Percentiles rank a stretch among this genome's conserved stretches.
These are phyloP conservation scores for Episyrphus balteatus DNA, from an alignment of 1,140 invertebrate genomes.

Conservation along the genomic window DNA sequence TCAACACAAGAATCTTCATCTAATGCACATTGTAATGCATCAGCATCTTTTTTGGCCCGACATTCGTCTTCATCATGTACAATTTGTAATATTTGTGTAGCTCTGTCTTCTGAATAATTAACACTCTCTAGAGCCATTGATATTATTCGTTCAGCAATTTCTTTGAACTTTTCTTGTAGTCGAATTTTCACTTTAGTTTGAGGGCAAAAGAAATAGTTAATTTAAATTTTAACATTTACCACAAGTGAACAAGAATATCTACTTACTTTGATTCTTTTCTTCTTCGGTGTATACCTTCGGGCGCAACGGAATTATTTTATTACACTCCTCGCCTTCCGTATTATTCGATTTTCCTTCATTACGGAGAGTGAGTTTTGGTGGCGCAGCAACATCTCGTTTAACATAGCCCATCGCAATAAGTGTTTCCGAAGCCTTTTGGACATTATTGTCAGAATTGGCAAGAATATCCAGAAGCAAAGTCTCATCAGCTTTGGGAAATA, in stretches of 20 bases:
- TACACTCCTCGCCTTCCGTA: slow-evolving; percentile 31
- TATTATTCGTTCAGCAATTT: slow-evolving; percentile 66
- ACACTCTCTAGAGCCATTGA: slow-evolving; percentile 77
- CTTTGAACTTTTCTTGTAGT: slow-evolving; percentile 61
- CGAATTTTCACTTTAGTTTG: slow-evolving; percentile 53
- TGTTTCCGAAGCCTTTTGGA: slow-evolving; percentile 70
- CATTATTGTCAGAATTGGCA: slow-evolving; percentile 76
- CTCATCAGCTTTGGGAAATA: slow-evolving; percentile 84
- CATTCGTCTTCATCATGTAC: slow-evolving; percentile 49
- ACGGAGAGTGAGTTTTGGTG: slow-evolving; percentile 36
- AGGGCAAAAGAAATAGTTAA: background rate
- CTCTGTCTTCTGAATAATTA: slow-evolving; percentile 67
- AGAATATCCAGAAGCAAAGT: slow-evolving; percentile 75
- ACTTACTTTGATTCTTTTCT: slow-evolving; percentile 63
- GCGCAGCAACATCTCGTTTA: slow-evolving; percentile 55
- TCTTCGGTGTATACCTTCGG: slow-evolving; percentile 55
- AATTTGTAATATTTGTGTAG: slow-evolving; percentile 62
- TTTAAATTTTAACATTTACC: background rate
- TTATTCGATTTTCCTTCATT: slow-evolving; percentile 41
- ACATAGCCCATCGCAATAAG: slow-evolving; percentile 66
- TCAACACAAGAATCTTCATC: too few species aligned
- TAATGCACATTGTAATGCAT: background rate
- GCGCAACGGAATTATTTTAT: slow-evolving; percentile 39
- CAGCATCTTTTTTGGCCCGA: slow-evolving; percentile 36
- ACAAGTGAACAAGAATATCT: background rate